Evolutionary conservation across 2,888 invertebrate genomes (phyloP).

Genomic region (Eucera pruinosa): DNA sequence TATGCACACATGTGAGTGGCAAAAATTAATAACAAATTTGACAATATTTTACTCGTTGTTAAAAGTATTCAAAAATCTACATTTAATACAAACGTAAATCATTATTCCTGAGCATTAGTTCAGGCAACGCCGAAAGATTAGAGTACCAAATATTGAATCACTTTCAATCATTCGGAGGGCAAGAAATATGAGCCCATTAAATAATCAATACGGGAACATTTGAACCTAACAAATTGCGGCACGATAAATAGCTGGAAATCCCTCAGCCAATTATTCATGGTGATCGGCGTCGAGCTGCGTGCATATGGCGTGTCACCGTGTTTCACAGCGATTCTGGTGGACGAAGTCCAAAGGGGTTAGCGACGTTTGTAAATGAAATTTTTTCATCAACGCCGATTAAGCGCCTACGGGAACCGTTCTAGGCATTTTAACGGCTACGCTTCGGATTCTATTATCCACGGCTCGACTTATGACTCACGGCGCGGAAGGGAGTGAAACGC

Average conservation of each 20-base stretch:
- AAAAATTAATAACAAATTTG: no score
- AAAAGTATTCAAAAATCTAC: no score
- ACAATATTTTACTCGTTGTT: no score
- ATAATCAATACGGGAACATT: constrained; percentile 31
- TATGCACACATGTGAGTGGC: no score
- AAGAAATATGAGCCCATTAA: constrained; percentile 16
- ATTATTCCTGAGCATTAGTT: no score
- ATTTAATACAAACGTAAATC: background rate
- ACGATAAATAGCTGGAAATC: background rate
- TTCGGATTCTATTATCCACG: constrained; percentile 70
- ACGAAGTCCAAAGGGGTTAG: constrained; percentile 17
- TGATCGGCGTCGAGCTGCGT: background rate
- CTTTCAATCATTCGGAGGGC: background rate
- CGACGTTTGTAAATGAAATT: constrained; percentile 54
- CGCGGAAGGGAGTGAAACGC: constrained; percentile 14
- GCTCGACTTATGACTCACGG: constrained; percentile 69
- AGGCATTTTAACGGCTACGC: constrained; percentile 66
- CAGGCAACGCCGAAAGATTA: no score
- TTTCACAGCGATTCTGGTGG: constrained; percentile 15
- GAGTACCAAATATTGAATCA: background rate
- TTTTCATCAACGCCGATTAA: constrained; percentile 54
- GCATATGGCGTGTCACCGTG: constrained; percentile 15
- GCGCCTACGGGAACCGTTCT: constrained; percentile 42
- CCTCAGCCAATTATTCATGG: constrained; percentile 18
- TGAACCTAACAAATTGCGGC: constrained; percentile 10